Percentiles rank a stretch among this genome's conserved stretches.
These are phyloP conservation scores for Netelia virgata DNA, from an alignment of 2,888 invertebrate genomes.

Conservation along the genomic window DNA sequence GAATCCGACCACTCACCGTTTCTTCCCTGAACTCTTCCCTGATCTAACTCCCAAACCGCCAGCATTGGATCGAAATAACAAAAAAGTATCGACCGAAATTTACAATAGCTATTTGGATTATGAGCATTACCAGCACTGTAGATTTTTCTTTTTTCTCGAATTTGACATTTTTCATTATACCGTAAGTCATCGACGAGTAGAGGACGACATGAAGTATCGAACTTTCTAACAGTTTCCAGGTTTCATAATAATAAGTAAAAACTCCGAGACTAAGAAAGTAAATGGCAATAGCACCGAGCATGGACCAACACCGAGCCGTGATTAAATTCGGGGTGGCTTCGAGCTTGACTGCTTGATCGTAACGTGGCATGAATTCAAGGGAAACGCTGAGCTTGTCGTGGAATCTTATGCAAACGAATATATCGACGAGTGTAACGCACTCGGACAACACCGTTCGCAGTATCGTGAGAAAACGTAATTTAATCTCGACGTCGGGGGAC, in stretches of 20 bases:
- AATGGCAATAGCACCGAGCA: slow-evolving; percentile 2
- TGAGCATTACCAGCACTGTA: neutral
- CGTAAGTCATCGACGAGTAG: slow-evolving; percentile 35
- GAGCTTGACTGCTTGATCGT: slow-evolving; percentile 49
- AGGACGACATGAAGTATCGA: slow-evolving; percentile 47
- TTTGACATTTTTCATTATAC: slow-evolving; percentile 54
- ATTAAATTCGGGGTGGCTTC: neutral
- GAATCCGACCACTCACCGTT: neutral
- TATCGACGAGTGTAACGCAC: slow-evolving; percentile 43
- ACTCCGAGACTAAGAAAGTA: slow-evolving; percentile 46
- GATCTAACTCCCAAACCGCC: too few relatives aligned
- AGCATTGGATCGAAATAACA: neutral
- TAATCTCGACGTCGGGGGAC: slow-evolving; percentile 10
- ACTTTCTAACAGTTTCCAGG: slow-evolving; percentile 9
- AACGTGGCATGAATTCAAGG: slow-evolving; percentile 32
- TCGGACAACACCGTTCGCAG: slow-evolving; percentile 38
- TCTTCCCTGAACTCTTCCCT: neutral
- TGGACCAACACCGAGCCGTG: slow-evolving; percentile 22
- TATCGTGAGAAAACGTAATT: slow-evolving; percentile 51
- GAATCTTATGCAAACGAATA: slow-evolving; percentile 34
- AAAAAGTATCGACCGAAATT: neutral
- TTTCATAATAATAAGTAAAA: slow-evolving; percentile 47
- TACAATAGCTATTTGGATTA: neutral
- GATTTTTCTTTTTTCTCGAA: neutral
- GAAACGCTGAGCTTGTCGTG: slow-evolving; percentile 43